Base-by-base conservation (phyloP, 2,113 vertebrate genomes). In the Triplophysa tibetana region DNA sequence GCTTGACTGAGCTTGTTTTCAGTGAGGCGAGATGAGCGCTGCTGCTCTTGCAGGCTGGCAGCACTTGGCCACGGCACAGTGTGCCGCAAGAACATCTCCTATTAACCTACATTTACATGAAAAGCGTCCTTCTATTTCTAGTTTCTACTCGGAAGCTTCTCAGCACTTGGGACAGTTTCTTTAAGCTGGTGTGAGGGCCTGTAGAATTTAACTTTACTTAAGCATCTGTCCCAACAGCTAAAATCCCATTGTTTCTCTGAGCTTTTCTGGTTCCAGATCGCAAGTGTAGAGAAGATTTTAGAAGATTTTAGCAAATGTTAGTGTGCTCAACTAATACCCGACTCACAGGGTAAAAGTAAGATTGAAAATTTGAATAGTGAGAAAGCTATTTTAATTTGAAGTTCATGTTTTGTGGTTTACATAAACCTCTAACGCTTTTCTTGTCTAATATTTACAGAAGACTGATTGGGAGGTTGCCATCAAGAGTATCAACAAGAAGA, bases 401-500 rank as follows among this genome's bases (percentile, higher is more conserved):
- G 29, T 21, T 21, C 13, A 6, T 26, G 41, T 41, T 16, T 70
- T 38, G 24, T 33, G 60, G 9, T 3, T 33, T 11, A 72, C 4
- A 48, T 48, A 7, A 19, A 29, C 26, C 58, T 60, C 4, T 45
- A 23, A 8, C 5, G 10, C 38, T 63, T 19, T 85, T 14, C 78
- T 10, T 70, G 17, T 70, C 11, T 29, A 12, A 17, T 16, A 12
- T 82, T 70, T 21, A 14, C 82, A 96, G 96, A 98, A 99, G 93
- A 95, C 95, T 0, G 97, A 99, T 84, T 99, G 97, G 97, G 96
- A 98, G 87, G 97, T 99, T 86, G 97, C 97, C 83, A 95, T 99
- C 89, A 99, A 98, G 92, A 98, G 95, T 91, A 98, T 99, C 85
- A 99, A 98, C 91, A 98, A 98, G 92, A 98, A 98, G 92, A 98